These are phyloP conservation scores for Drosophila albomicans DNA, from an alignment of 1,140 invertebrate genomes.

Conservation along the genomic window DNA sequence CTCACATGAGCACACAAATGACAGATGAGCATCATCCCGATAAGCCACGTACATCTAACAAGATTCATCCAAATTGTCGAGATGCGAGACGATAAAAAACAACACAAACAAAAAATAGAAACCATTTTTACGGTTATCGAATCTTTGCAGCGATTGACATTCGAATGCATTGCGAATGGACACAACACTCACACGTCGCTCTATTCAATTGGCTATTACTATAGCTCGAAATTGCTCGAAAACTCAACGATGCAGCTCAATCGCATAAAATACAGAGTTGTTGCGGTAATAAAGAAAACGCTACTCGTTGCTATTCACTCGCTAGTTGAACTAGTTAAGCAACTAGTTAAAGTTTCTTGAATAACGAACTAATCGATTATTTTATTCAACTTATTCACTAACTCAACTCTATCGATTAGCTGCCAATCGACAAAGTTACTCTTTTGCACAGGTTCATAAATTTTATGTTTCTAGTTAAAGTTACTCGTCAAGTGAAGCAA, in stretches of 20 bases:
- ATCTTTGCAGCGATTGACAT: conserved; percentile 26
- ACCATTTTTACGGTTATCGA: conserved; percentile 31
- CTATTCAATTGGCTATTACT: conserved; percentile 3
- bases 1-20: conserved; percentile 53
- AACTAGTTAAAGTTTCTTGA: too few species aligned
- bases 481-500: too few species aligned
- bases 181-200: not conserved
- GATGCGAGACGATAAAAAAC: conserved; percentile 5
- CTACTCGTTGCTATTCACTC: too few species aligned
- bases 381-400: too few species aligned
- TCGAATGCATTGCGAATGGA: conserved; percentile 12
- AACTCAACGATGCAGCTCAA: not conserved
- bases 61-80: conserved; percentile 32
- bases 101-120: not conserved
- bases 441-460: too few species aligned
- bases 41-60: conserved; percentile 33
- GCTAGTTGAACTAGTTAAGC: too few species aligned
- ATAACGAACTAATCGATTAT: too few species aligned
- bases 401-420: too few species aligned
- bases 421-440: too few species aligned
- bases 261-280: not conserved
- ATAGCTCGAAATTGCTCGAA: not conserved
- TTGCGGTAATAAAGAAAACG: not conserved
- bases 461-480: too few species aligned
- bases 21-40: conserved; percentile 47